A percentile compares a stretch with the other conserved stretches of the same genome.
Evolutionary conservation across 2,888 invertebrate species (phyloP).

Genomic region (Odontothrips loti): DNA sequence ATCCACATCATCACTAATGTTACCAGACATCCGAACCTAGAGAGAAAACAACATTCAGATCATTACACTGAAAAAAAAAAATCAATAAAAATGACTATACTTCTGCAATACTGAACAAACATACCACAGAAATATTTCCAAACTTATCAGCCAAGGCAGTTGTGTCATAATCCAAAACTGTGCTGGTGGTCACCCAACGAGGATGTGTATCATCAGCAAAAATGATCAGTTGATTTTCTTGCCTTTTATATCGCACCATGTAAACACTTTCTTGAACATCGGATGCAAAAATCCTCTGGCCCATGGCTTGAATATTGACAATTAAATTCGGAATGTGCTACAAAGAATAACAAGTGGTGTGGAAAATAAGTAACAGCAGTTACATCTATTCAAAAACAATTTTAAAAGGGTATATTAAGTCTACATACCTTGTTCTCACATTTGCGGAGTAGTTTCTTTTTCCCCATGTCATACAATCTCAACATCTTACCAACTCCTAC

Average conservation of each 20-base stretch:
- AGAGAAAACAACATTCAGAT: conserved; percentile 33
- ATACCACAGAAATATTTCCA: conserved; percentile 88
- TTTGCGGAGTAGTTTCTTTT: conserved; percentile 91
- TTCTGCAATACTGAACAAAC: conserved; percentile 41
- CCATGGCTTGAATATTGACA: conserved; percentile 88
- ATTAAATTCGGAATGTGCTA: conserved; percentile 94
- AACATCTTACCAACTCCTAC: conserved; percentile 90
- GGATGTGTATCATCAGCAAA: conserved; percentile 99
- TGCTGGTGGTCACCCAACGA: conserved; percentile 89
- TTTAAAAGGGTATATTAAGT: background rate
- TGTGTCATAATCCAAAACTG: conserved; percentile 92
- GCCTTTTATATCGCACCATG: conserved; percentile 88
- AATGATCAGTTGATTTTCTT: conserved; percentile 95
- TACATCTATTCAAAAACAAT: background rate
- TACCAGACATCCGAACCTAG: conserved; percentile 72
- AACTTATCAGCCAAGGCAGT: conserved; percentile 97
- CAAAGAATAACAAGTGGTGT: conserved; percentile 41
- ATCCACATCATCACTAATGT: conserved; percentile 95
- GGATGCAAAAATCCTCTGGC: conserved; percentile 88
- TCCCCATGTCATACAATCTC: conserved; percentile 92
- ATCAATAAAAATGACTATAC: background rate
- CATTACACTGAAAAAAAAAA: background rate
- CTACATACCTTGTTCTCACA: conserved; percentile 82
- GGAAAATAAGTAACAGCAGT: background rate
- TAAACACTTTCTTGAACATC: conserved; percentile 97